Evolutionary conservation across 1,140 invertebrate species (phyloP).

Genomic region (Acromyrmex echinatior): DNA sequence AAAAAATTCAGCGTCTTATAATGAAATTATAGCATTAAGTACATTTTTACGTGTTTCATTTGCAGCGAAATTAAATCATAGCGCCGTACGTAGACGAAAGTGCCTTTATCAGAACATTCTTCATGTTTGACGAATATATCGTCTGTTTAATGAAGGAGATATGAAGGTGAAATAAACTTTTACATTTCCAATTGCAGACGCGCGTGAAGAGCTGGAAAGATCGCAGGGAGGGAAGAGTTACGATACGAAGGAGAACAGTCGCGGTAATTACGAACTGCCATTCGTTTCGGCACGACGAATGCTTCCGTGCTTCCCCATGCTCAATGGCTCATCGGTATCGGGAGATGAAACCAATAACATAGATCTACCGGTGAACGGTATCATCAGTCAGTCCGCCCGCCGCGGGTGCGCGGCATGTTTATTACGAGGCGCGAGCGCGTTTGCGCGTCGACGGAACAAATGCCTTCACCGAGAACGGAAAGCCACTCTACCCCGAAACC

Average conservation of each 20-base stretch:
- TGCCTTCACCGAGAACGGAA: constrained; percentile 65
- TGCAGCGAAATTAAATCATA: not conserved
- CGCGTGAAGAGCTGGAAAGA: constrained; percentile 29
- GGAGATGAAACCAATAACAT: constrained; percentile 71
- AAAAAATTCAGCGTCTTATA: constrained; percentile 25
- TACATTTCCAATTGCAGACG: not conserved
- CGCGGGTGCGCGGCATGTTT: constrained; percentile 71
- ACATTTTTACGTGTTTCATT: not conserved
- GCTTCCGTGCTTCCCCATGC: constrained; percentile 4
- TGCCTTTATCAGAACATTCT: not conserved
- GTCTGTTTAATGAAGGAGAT: not conserved
- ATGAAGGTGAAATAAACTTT: constrained; percentile 5
- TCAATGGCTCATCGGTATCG: constrained; percentile 62
- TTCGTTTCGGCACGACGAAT: constrained; percentile 28
- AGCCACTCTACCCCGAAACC: constrained; percentile 69
- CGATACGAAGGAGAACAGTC: not conserved
- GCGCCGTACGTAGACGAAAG: not conserved
- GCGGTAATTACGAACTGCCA: constrained; percentile 63
- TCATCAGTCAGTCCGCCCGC: constrained; percentile 75
- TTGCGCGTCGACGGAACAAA: constrained; percentile 74
- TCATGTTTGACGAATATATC: not conserved
- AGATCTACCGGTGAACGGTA: constrained; percentile 71
- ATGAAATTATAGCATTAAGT: constrained; percentile 17
- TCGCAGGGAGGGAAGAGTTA: constrained; percentile 1
- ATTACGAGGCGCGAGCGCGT: constrained; percentile 71